Evolutionary conservation across 2,113 vertebrate species (phyloP).

Genomic region (Picathartes gymnocephalus): DNA sequence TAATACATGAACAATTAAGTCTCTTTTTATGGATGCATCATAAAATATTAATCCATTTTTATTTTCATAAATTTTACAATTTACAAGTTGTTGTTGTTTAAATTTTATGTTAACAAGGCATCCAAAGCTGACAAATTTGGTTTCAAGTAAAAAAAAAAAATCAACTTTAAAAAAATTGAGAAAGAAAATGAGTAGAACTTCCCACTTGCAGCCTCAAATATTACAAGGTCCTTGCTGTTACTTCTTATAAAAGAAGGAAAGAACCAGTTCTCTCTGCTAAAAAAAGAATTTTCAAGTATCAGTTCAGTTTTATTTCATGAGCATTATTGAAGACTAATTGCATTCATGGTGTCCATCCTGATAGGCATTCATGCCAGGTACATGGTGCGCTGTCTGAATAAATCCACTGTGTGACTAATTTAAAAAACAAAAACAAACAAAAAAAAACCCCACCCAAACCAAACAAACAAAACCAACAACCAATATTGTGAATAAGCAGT

Average conservation of each 20-base stretch:
- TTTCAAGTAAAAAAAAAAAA: neutral
- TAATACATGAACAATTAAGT: conserved; percentile 60
- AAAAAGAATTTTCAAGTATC: neutral
- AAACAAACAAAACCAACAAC: too few relatives aligned
- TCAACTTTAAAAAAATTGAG: neutral
- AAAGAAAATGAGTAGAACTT: neutral
- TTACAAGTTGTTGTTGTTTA: conserved; percentile 64
- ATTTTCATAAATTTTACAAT: conserved; percentile 74
- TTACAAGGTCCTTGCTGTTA: neutral
- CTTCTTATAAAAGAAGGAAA: neutral
- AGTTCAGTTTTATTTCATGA: neutral
- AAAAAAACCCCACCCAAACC: neutral
- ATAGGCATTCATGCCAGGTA: neutral
- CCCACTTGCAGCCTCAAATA: neutral
- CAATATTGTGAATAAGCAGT: neutral
- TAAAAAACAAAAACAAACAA: neutral
- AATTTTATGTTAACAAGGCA: conserved; percentile 59
- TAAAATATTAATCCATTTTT: conserved; percentile 66
- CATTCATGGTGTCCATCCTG: neutral
- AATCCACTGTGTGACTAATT: neutral
- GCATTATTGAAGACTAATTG: neutral
- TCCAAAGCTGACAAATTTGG: neutral
- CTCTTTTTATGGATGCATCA: conserved; percentile 46
- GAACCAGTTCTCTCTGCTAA: neutral
- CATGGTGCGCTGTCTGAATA: neutral